Evolutionary conservation across 1,140 invertebrate genomes (phyloP), one percentile per base, ranked within the genome.

Genomic region (Acromyrmex echinatior): DNA sequence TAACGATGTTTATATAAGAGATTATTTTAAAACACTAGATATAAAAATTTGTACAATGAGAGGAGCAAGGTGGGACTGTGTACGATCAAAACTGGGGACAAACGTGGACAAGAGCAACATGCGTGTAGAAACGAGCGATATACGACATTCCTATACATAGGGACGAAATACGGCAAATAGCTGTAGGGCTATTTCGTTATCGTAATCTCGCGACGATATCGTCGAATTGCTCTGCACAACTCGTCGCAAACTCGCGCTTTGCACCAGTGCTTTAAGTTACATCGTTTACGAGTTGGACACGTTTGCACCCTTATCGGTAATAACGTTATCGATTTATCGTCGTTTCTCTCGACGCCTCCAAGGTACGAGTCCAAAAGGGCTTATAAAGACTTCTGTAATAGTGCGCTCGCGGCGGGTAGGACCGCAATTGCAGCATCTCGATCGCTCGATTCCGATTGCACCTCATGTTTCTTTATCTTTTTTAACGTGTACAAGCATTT

Each of bases 291-390:
- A 56, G n/a, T 86, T 62, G 84, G 73, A 79, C 74, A 60, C 84
- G 49, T 66, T 79, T 65, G 49, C 39, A 35, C 60, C 18, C 62
- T 86, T 80, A 86, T 86, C 84, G 73, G 84, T 66, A 86, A 86
- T 86, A 86, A 86, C 84, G 25, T 86, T 86, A 86, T 86, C 84
- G 58, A 85, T 53, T 45, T 81, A 81, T 80, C 76, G 84, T 60
- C 39, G 56, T 21, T 62, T 78, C 39, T 45, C 39, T 45, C 56
- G 81, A 60, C 79, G 53, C 66, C 80, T 76, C 35, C 39, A 51
- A 35, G 68, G 71, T 10, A 51, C 53, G 56, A 63, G 35, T 35
- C 51, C 79, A 45, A 58, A 74, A 76, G 80, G 56, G 56, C 56
- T 76, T 49, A 21, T 84, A 76, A 74, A 84, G 80, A 49, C 18